These are phyloP conservation scores for Diuraphis noxia DNA, from an alignment of 1,140 invertebrate species.

Conservation along the genomic window DNA sequence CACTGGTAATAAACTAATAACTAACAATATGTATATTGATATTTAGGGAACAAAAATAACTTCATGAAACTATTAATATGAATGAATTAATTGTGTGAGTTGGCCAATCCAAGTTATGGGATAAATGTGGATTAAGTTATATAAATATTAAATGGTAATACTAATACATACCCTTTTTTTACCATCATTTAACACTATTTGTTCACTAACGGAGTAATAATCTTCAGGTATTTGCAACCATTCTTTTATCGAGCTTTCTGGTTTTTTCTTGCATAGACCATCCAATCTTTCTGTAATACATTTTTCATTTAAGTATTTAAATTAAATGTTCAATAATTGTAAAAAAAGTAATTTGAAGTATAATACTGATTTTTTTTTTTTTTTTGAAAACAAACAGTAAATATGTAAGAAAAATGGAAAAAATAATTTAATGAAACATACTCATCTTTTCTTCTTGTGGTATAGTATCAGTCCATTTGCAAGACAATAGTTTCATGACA, in stretches of 20 bases:
- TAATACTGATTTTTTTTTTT: neutral
- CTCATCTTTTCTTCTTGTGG: conserved; percentile 50
- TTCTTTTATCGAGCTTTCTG: conserved; percentile 79
- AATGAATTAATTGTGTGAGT: neutral
- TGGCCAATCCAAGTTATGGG: neutral
- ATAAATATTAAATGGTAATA: neutral
- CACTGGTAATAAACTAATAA: no score
- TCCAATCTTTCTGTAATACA: conserved; percentile 81
- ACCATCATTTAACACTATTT: conserved; percentile 21
- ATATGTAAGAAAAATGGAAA: neutral
- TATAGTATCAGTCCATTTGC: conserved; percentile 51
- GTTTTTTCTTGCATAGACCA: conserved; percentile 69
- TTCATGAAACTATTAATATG: neutral
- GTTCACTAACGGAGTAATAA: conserved; percentile 61
- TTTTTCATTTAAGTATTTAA: neutral
- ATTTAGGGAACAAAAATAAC: no score
- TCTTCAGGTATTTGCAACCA: conserved; percentile 86
- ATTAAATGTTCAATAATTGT: neutral
- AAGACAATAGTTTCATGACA: conserved; percentile 44
- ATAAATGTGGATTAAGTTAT: neutral
- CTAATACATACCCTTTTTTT: conserved; percentile 48
- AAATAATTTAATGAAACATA: conserved; percentile 32
- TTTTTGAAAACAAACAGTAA: neutral
- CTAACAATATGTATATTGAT: no score
- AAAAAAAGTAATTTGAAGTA: conserved; percentile 40